Base-by-base conservation (phyloP, 2,797 vertebrate species). In the Eulemur mongoz region DNA sequence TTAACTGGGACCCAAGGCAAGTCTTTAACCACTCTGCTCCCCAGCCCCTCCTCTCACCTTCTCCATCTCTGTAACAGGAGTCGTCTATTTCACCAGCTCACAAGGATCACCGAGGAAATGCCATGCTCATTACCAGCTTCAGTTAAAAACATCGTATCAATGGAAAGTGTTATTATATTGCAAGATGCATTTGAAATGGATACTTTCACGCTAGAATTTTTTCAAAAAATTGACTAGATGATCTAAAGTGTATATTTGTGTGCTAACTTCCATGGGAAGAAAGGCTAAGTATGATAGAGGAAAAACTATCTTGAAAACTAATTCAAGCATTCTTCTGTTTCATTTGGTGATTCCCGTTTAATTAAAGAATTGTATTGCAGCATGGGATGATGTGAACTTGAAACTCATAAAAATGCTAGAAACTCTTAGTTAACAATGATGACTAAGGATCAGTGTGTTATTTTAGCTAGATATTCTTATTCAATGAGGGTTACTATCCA, bases 391-490 rank as follows among this genome's bases (percentile, higher is more conserved):
- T 67, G 2, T 32, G 45, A 89, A 79, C 30, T 78, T 61, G 54
- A 91, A 69, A 92, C 50, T 69, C 43, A 81, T 61, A 69, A 86
- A 96, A 83, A 80, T 87, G 17, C 40, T 94, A 75, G 52, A 57
- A 81, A 86, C 23, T 43, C 20, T 83, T 85, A 70, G 18, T 91
- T 76, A 57, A 76, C 52, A 50, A 48, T 17, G 48, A 54, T 40
- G 23, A 2, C 61, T 93, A 94, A 89, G 57, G 73, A 84, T 73
- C 30, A 35, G 38, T 32, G 14, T 83, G 14, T 25, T 81, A 8
- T 43, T 91, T 87, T 80, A 52, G 7, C 79, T 87, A 81, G 15
- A 67, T 67, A 5, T 59, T 94, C 69, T 70, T 79, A 11, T 22
- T 96, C n/a, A 50, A 17, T 38, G 23, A 90, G 25, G 17, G 3